A percentile compares a stretch with the other conserved stretches of the same genome.
These are phyloP conservation scores for Mesodorylaimus sp. DNA, from an alignment of 2,888 invertebrate species.

Conservation along the genomic window DNA sequence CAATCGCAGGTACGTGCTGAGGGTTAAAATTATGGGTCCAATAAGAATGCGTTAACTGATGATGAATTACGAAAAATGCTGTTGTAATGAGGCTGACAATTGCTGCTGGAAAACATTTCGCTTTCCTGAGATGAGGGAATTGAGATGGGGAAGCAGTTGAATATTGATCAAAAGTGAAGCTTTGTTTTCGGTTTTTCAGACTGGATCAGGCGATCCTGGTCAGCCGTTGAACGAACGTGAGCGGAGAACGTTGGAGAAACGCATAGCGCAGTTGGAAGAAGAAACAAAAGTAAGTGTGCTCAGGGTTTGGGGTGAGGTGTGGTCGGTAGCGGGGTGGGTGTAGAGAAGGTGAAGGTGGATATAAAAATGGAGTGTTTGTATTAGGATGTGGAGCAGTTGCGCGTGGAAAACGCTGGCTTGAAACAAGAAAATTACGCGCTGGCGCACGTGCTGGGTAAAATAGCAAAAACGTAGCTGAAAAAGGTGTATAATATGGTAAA, in stretches of 20 bases:
- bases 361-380: conserved; percentile 12
- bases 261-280: conserved; percentile 18
- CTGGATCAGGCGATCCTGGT: background rate
- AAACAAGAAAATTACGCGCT: conserved; percentile 10
- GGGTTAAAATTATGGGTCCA: too few relatives aligned
- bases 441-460: conserved; percentile 15
- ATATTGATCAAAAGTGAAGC: background rate
- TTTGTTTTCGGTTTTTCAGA: background rate
- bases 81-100: too few relatives aligned
- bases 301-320: background rate
- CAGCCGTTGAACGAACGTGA: background rate
- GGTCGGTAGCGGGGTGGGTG: background rate
- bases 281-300: conserved; percentile 13
- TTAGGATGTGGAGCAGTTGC: conserved; percentile 12
- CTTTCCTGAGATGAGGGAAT: too few relatives aligned
- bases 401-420: conserved; percentile 12
- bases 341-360: conserved; percentile 19
- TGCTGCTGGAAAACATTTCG: too few relatives aligned
- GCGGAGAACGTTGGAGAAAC: background rate
- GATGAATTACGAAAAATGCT: too few relatives aligned
- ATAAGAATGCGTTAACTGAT: too few relatives aligned
- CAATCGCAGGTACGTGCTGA: too few relatives aligned
- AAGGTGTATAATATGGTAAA: too few relatives aligned
- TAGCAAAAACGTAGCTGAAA: conserved; percentile 9
- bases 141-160: too few relatives aligned